Evolutionary conservation across 2,113 vertebrate genomes (phyloP).

Genomic region (Lathamus discolor): DNA sequence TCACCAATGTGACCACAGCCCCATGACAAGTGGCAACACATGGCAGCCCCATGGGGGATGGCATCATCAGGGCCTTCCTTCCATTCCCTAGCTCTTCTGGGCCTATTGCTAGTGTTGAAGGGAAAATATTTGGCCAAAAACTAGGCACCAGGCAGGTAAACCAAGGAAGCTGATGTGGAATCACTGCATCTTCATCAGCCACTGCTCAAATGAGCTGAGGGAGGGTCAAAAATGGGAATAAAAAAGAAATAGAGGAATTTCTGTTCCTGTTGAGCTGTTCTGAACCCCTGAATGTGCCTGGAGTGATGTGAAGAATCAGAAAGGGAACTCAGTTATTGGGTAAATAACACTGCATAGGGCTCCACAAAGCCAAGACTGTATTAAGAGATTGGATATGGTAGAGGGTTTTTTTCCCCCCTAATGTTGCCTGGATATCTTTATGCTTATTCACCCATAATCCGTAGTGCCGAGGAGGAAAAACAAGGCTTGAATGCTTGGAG

Average conservation of each 20-base stretch:
- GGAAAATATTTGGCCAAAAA: background rate
- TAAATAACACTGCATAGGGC: conserved; percentile 23
- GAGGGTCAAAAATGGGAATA: accelerated
- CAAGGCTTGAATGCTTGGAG: conserved; percentile 66
- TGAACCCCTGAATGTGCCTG: conserved; percentile 41
- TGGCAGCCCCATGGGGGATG: background rate
- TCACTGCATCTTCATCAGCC: conserved; percentile 1
- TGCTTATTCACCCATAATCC: conserved; percentile 80
- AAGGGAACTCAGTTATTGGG: conserved; percentile 59
- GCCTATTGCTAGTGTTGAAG: background rate
- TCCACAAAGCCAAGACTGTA: conserved; percentile 61
- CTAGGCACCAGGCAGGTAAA: background rate
- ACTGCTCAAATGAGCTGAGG: background rate
- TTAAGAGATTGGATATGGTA: conserved; percentile 68
- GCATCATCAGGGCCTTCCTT: background rate
- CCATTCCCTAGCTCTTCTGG: background rate
- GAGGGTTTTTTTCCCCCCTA: background rate
- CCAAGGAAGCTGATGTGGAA: background rate
- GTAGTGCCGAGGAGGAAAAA: conserved; percentile 67
- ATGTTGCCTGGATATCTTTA: conserved; percentile 79
- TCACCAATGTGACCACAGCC: accelerated
- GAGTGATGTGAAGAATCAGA: conserved; percentile 61
- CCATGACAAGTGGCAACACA: background rate
- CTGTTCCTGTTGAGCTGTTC: background rate
- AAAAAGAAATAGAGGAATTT: background rate